Evolutionary conservation across 2,113 vertebrate genomes (phyloP).

Genomic region (Malurus elegans): DNA sequence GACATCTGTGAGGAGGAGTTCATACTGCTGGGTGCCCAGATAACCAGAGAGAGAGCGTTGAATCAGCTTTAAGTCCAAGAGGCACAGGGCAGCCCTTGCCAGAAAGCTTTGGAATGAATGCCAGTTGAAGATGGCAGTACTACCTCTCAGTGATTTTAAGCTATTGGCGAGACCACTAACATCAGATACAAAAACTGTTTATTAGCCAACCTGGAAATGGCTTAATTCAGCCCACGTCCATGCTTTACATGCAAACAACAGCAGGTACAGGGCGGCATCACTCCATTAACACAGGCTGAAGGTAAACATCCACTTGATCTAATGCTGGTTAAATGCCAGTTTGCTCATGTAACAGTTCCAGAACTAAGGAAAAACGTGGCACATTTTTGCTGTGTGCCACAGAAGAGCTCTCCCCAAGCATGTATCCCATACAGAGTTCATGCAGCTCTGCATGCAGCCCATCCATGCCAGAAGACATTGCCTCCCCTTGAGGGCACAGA

Average conservation of each 20-base stretch:
- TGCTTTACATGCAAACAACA: background rate
- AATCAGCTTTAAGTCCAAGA: background rate
- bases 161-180: background rate
- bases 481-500: background rate
- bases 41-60: rapidly evolving
- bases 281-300: background rate
- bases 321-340: background rate
- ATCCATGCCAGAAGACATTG: rapidly evolving
- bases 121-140: background rate
- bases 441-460: rapidly evolving
- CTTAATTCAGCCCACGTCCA: background rate
- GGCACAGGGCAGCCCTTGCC: background rate
- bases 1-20: background rate
- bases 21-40: background rate
- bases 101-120: background rate
- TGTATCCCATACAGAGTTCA: background rate
- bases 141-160: background rate
- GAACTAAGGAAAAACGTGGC: background rate
- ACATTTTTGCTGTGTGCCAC: rapidly evolving
- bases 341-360: background rate
- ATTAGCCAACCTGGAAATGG: conserved; percentile 17
- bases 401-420: background rate
- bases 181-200: background rate
- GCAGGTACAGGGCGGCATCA: background rate
- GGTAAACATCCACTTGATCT: background rate